Conservation (phyloP, 2,113 vertebrate species). For the Morone saxatilis region DNA sequence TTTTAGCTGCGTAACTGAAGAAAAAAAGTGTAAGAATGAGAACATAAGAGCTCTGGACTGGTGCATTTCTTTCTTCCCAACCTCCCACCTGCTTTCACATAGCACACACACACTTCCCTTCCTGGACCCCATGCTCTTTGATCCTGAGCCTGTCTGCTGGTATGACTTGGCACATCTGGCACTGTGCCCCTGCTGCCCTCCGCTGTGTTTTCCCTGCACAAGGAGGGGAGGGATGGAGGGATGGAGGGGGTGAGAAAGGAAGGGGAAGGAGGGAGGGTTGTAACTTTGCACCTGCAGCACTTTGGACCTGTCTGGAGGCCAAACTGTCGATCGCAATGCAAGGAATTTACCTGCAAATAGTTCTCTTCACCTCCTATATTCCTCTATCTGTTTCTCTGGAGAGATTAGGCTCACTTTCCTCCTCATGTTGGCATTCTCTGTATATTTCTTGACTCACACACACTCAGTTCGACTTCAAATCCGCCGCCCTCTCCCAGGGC, state of each 20-base stretch:
- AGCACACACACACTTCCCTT: conserved; percentile 32
- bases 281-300: conserved; percentile 69
- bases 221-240: neutral
- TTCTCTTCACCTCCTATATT: conserved; percentile 21
- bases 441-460: conserved; percentile 8
- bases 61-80: conserved; percentile 9
- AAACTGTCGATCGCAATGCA: conserved; percentile 35
- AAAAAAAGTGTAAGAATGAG: conserved; percentile 35
- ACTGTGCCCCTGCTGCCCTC: conserved; percentile 43
- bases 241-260: neutral
- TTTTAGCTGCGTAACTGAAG: conserved; percentile 1
- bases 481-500: conserved; percentile 24
- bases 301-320: conserved; percentile 49
- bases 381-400: neutral
- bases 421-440: conserved; percentile 17
- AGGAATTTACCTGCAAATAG: conserved; percentile 69
- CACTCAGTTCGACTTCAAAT: conserved; percentile 9
- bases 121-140: conserved; percentile 53
- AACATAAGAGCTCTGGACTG: neutral
- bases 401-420: neutral
- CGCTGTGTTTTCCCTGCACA: conserved; percentile 41
- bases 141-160: conserved; percentile 56
- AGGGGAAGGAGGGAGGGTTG: conserved; percentile 1
- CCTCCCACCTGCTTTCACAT: conserved; percentile 30
- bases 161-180: conserved; percentile 74